Percentiles rank a stretch among this genome's conserved stretches.
phyloP scores from a whole-genome alignment of 1,140 invertebrate species.

The Chrysoperla carnea region DNA sequence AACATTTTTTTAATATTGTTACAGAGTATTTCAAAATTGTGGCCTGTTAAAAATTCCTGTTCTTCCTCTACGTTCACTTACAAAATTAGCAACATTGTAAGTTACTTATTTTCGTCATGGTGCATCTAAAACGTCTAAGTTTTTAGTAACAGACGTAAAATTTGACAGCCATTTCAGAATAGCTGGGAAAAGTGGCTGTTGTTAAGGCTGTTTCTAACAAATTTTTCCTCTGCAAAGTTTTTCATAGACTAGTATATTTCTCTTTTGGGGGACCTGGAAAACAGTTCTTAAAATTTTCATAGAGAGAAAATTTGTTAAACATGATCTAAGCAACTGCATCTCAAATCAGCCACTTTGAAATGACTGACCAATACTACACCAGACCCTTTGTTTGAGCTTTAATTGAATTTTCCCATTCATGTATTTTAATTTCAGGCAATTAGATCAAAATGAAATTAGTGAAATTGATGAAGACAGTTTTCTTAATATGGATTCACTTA shows the following conservation, averaged over 20 bases:
- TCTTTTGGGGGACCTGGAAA: not conserved
- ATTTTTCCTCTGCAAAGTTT: too few species aligned
- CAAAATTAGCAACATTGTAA: conserved; percentile 32
- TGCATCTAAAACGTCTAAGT: not conserved
- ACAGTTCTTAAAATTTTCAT: too few species aligned
- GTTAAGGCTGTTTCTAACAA: too few species aligned
- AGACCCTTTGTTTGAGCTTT: too few species aligned
- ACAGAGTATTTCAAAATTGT: conserved; percentile 30
- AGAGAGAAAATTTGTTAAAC: not conserved
- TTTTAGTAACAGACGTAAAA: not conserved
- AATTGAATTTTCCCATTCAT: conserved; percentile 1
- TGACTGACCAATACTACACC: too few species aligned
- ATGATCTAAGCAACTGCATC: conserved; percentile 1
- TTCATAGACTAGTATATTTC: not conserved
- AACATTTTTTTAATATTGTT: conserved; percentile 7
- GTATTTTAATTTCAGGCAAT: conserved; percentile 30
- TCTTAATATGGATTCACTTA: conserved; percentile 30
- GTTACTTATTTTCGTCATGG: conserved; percentile 11
- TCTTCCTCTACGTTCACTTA: conserved; percentile 26
- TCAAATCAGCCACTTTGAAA: too few species aligned
- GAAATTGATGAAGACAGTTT: conserved; percentile 34
- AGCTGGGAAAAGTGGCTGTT: too few species aligned
- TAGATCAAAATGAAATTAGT: conserved; percentile 46
- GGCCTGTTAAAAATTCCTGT: conserved; percentile 27
- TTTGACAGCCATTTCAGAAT: not conserved